Base-by-base conservation (phyloP, 1,140 invertebrate species). In the Saccostrea cuccullata region DNA sequence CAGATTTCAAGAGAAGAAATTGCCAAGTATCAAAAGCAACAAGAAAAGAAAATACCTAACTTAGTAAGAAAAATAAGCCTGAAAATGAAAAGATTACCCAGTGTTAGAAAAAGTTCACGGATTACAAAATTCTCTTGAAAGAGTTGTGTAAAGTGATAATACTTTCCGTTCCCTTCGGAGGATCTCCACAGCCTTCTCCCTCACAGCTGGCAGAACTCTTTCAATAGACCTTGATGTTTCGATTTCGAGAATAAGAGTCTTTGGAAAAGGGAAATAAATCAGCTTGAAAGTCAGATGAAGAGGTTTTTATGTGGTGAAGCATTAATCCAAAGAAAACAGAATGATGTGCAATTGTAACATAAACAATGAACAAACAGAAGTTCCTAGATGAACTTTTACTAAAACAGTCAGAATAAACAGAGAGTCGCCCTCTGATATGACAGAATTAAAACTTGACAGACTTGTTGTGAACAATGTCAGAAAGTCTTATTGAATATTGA, bases 211-310 rank as follows among this genome's bases (percentile, higher is more conserved):
- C 13, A 77, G 15, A 17, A 15, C 15, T 8, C 15, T 36, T 15
- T 26, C 23, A 23, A 17, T 15, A 26, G 11, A 30, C 70, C 70
- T 77, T 77, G 70, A 40, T 30, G 23, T 64, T 77, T 77, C 26
- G 70, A 30, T 77, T 77, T 77, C 70, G 70, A 77, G 15, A 77
- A 77, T 26, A 77, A 77, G 70, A 26, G 1, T 77, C 58, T 64
- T 20, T 64, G n/a, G 47, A 47, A 47, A 6, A 9, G 47, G 47
- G 47, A 47, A 3, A 47, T 9, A 3, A 47, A 0, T 47, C 5
- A 3, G 5, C 6, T 6, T 47, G 47, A 47, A 47, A 47, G 5
- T 8, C 1, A 6, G 6, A 0, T 47, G 47, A 47, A 2, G 47
- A n/a, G 5, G 47, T 47, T 47, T 47, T 9, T 6, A 5, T 47